These are phyloP conservation scores for Smutsia gigantea DNA, from an alignment of 2,797 vertebrate species.

Conservation along the genomic window DNA sequence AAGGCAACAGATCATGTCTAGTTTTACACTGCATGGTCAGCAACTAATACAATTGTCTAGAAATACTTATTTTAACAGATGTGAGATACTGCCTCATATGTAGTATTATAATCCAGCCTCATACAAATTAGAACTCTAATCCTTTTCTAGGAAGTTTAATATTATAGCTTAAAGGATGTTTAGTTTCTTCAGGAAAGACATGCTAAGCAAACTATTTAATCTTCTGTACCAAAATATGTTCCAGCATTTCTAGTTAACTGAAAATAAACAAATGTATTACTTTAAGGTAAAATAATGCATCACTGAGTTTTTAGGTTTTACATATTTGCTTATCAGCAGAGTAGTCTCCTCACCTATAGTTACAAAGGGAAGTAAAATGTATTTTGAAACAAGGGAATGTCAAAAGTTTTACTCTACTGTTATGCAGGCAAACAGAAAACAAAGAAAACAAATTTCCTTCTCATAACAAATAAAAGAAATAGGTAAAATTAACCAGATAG, in stretches of 20 bases:
- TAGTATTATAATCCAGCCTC: background rate
- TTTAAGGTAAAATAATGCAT: background rate
- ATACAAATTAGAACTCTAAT: background rate
- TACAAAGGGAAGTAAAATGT: background rate
- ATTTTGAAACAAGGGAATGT: background rate
- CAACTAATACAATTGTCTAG: background rate
- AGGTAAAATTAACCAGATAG: background rate
- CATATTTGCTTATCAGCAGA: background rate
- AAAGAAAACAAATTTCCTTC: background rate
- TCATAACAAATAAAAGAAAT: background rate
- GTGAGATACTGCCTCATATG: background rate
- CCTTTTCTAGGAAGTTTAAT: background rate
- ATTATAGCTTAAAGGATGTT: background rate
- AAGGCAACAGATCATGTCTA: background rate
- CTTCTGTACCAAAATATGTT: background rate
- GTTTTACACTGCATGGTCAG: background rate
- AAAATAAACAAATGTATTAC: conserved; percentile 22
- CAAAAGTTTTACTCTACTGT: background rate
- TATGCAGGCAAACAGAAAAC: background rate
- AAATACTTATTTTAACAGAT: conserved; percentile 27
- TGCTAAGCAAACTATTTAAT: background rate
- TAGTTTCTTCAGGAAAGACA: background rate
- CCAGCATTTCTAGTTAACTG: background rate
- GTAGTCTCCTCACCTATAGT: background rate
- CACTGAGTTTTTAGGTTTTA: background rate